These are phyloP conservation scores for Agrotis exclamationis DNA, from an alignment of 2,888 invertebrate species.

Conservation along the genomic window DNA sequence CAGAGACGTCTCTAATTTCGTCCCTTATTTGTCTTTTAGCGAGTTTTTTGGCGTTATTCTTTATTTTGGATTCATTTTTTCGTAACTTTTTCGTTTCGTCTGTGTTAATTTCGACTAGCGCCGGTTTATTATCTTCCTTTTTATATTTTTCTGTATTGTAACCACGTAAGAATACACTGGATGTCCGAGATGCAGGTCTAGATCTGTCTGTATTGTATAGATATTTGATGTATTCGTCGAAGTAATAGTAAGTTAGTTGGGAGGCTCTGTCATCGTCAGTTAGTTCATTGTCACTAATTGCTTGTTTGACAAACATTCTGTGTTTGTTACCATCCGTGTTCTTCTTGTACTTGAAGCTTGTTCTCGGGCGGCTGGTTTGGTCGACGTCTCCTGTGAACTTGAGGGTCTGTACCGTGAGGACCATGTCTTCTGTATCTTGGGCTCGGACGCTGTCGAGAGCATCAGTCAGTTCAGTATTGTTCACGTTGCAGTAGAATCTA, in stretches of 20 bases:
- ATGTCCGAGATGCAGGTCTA: conserved; percentile 81
- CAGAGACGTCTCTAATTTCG: conserved; percentile 58
- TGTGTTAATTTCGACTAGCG: conserved; percentile 72
- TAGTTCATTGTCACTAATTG: conserved; percentile 72
- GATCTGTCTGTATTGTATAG: conserved; percentile 79
- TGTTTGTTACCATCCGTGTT: conserved; percentile 75
- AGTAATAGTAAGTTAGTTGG: conserved; percentile 80
- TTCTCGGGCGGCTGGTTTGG: conserved; percentile 76
- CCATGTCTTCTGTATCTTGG: conserved; percentile 75
- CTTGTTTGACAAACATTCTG: conserved; percentile 86
- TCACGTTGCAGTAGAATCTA: conserved; percentile 78
- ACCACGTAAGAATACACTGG: conserved; percentile 75
- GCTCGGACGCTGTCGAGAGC: conserved; percentile 58
- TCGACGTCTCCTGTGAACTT: conserved; percentile 81
- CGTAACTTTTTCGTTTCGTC: conserved; percentile 66
- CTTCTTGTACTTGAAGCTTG: conserved; percentile 85
- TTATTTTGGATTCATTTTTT: conserved; percentile 66
- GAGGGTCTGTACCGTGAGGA: conserved; percentile 85
- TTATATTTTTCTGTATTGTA: conserved; percentile 67
- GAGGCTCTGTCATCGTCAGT: conserved; percentile 77
- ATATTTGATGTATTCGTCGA: conserved; percentile 85
- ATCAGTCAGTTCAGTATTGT: conserved; percentile 57
- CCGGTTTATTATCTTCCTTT: conserved; percentile 73
- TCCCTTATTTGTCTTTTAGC: conserved; percentile 58
- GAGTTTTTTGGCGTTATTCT: conserved; percentile 59